These are phyloP conservation scores for Xiphophorus birchmanni DNA, from an alignment of 2,797 vertebrate species.

Conservation along the genomic window DNA sequence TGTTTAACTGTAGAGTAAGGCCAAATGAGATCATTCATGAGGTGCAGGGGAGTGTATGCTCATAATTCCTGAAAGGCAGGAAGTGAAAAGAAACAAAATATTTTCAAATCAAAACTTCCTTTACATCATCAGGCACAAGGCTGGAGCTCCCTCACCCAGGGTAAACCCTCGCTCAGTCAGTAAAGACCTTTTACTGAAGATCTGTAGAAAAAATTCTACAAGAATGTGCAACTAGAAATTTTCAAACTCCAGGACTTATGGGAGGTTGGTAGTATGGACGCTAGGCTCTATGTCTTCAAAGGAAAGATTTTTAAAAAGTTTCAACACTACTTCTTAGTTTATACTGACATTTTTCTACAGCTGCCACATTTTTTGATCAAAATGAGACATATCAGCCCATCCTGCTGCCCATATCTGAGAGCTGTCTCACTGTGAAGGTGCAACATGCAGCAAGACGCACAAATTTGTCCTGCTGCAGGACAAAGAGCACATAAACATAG, in stretches of 20 bases:
- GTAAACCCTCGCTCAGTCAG: not conserved
- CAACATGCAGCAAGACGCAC: not conserved
- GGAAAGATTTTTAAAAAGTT: not conserved
- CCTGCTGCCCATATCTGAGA: not conserved
- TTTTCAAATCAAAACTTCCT: not conserved
- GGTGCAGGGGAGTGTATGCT: not conserved
- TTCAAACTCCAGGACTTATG: not conserved
- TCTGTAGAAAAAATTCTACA: not conserved
- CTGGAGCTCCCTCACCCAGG: not conserved
- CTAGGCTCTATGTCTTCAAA: not conserved
- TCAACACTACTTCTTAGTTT: not conserved
- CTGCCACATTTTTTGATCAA: not conserved
- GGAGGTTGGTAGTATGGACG: not conserved
- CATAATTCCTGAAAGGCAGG: not conserved
- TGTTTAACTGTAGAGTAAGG: not conserved
- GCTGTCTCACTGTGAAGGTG: not conserved
- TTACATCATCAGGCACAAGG: not conserved
- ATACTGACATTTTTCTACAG: not conserved
- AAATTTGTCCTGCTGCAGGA: not conserved
- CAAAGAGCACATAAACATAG: slow-evolving; percentile 30
- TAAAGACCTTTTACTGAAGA: not conserved
- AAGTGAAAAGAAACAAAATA: not conserved
- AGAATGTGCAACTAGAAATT: not conserved
- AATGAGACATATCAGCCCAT: not conserved
- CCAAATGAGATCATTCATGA: not conserved